Evolutionary conservation across 35 echinoderm and acorn worm species (phyloP).

Genomic region (Holothuria glaberrima): DNA sequence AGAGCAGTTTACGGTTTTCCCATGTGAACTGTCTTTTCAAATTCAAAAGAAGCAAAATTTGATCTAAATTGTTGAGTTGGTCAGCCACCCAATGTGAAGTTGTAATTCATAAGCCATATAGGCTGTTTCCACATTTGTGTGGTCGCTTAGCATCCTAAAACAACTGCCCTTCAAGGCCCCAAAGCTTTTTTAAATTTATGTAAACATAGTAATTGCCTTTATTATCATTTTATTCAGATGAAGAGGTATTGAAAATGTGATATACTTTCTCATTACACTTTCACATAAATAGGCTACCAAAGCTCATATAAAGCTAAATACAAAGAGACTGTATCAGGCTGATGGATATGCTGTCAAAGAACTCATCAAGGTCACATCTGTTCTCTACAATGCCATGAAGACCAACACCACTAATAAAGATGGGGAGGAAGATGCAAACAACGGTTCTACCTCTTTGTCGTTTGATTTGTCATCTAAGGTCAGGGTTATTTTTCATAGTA

Average conservation of each 20-base stretch:
- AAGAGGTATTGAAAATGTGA: neutral
- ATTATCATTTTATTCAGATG: too few species aligned
- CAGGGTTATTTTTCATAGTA: neutral
- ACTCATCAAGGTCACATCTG: constrained; percentile 94
- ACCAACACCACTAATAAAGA: constrained; percentile 83
- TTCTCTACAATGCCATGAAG: constrained; percentile 95
- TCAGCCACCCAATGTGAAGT: too few species aligned
- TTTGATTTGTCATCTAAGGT: constrained; percentile 99
- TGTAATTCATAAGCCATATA: too few species aligned
- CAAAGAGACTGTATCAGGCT: constrained; percentile 95
- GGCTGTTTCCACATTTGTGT: too few species aligned
- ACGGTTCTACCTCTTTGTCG: constrained; percentile 58
- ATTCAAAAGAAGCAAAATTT: too few species aligned
- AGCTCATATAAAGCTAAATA: constrained; percentile 98
- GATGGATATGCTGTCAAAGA: constrained; percentile 99
- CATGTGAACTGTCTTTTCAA: too few species aligned
- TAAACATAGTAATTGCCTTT: too few species aligned
- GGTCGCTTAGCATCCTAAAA: too few species aligned
- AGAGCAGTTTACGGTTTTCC: too few species aligned
- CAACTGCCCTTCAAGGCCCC: too few species aligned
- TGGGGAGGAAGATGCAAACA: constrained; percentile 68
- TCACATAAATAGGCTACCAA: constrained; percentile 78
- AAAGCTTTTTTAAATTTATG: too few species aligned
- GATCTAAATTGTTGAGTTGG: too few species aligned
- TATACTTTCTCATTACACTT: neutral